These are phyloP conservation scores for Idaea biselata DNA, from an alignment of 2,888 invertebrate species.

Conservation along the genomic window DNA sequence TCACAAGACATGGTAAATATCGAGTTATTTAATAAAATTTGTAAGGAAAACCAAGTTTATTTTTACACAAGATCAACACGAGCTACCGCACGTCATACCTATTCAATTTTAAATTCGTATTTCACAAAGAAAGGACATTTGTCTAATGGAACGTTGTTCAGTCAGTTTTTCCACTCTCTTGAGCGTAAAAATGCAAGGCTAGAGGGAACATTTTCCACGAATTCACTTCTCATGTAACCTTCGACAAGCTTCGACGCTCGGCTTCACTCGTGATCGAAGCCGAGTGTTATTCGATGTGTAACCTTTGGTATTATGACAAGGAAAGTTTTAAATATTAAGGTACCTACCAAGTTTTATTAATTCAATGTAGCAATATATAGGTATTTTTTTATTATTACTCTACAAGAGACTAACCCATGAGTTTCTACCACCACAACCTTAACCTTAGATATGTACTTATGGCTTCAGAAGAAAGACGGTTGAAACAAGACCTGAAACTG, in stretches of 20 bases:
- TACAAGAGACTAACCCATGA: too few relatives aligned
- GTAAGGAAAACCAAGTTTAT: too few relatives aligned
- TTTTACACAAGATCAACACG: neutral
- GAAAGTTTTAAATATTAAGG: neutral
- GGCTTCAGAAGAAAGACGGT: too few relatives aligned
- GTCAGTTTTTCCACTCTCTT: constrained; percentile 18
- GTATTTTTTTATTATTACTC: too few relatives aligned
- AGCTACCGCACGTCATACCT: neutral
- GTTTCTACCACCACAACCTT: too few relatives aligned
- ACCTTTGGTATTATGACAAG: too few relatives aligned
- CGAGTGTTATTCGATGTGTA: neutral
- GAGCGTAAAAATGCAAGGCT: constrained; percentile 31
- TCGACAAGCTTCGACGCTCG: constrained; percentile 37
- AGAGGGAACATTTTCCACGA: constrained; percentile 39
- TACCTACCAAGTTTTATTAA: neutral
- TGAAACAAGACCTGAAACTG: too few relatives aligned
- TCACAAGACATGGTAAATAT: too few relatives aligned
- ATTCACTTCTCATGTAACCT: constrained; percentile 59
- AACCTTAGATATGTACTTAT: too few relatives aligned
- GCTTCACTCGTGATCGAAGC: constrained; percentile 33
- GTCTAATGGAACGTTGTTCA: constrained; percentile 10
- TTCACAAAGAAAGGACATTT: neutral
- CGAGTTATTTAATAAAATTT: too few relatives aligned
- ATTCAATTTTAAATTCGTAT: neutral
- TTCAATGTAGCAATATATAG: too few relatives aligned